These are phyloP conservation scores for Oeneis ivallda DNA, from an alignment of 2,888 invertebrate genomes.

Conservation along the genomic window DNA sequence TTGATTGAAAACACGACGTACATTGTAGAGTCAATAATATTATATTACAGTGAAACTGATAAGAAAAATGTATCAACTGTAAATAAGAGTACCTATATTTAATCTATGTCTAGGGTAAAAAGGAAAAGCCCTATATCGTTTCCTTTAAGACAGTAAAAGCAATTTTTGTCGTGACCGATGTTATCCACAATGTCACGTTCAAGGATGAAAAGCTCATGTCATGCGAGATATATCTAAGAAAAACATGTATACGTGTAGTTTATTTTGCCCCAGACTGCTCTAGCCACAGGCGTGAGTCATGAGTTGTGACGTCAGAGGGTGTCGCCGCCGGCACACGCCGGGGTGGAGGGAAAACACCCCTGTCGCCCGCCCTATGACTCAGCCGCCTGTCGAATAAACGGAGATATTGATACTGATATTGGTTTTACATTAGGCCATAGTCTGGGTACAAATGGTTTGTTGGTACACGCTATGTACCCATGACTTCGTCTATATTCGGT, in stretches of 20 bases:
- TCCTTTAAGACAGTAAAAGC: not conserved
- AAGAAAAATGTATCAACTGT: too few species aligned
- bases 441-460: conserved; percentile 5
- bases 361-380: conserved; percentile 43
- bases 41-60: too few species aligned
- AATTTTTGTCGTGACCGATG: conserved; percentile 7
- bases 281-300: conserved; percentile 43
- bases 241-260: not conserved
- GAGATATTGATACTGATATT: conserved; percentile 33
- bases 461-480: not conserved
- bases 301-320: conserved; percentile 47
- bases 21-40: too few species aligned
- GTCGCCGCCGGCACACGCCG: conserved; percentile 36
- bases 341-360: conserved; percentile 42
- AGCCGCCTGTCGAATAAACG: conserved; percentile 33
- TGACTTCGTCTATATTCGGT: too few species aligned
- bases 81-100: too few species aligned
- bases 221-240: conserved; percentile 6
- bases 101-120: too few species aligned
- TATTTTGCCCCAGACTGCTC: conserved; percentile 35
- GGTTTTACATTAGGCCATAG: conserved; percentile 28
- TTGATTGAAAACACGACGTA: too few species aligned
- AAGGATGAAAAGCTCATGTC: conserved; percentile 20
- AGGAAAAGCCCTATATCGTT: too few species aligned
- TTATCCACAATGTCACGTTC: conserved; percentile 19